Percentiles rank a stretch among this genome's conserved stretches.
Conservation (phyloP, 1,140 invertebrate genomes). For the Antheraea pernyi region DNA sequence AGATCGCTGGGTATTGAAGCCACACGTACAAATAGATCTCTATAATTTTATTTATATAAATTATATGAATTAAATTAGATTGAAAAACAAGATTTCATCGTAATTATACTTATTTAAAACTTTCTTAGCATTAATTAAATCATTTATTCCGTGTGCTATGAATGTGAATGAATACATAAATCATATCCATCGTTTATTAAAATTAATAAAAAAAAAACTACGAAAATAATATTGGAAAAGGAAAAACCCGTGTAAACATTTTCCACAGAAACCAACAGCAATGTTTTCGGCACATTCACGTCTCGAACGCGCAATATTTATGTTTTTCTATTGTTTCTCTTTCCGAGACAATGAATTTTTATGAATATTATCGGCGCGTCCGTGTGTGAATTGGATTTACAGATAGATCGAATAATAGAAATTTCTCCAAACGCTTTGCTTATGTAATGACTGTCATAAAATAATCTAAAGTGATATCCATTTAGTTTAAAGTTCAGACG, state of each 20-base stretch:
- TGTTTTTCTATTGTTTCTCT: slow-evolving; percentile 1
- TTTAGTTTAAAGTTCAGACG: neutral
- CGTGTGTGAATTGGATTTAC: neutral
- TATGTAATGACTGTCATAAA: neutral
- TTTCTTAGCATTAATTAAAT: too few species aligned
- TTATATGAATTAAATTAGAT: too few species aligned
- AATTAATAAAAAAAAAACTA: neutral
- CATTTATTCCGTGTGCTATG: too few species aligned
- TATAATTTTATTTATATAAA: too few species aligned
- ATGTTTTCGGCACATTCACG: neutral
- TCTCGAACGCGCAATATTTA: slow-evolving; percentile 1
- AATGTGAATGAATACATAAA: too few species aligned
- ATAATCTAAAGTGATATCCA: neutral
- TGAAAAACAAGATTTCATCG: too few species aligned
- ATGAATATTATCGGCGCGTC: neutral
- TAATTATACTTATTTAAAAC: too few species aligned
- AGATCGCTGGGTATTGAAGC: too few species aligned
- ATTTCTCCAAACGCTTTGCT: neutral
- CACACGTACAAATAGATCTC: too few species aligned
- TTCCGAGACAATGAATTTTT: slow-evolving; percentile 4
- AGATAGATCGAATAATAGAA: neutral
- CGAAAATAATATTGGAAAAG: neutral
- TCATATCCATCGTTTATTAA: neutral
- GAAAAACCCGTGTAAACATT: neutral
- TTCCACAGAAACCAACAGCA: neutral